Conservation (phyloP, 2,797 vertebrate species). For the Tragelaphus oryx region DNA sequence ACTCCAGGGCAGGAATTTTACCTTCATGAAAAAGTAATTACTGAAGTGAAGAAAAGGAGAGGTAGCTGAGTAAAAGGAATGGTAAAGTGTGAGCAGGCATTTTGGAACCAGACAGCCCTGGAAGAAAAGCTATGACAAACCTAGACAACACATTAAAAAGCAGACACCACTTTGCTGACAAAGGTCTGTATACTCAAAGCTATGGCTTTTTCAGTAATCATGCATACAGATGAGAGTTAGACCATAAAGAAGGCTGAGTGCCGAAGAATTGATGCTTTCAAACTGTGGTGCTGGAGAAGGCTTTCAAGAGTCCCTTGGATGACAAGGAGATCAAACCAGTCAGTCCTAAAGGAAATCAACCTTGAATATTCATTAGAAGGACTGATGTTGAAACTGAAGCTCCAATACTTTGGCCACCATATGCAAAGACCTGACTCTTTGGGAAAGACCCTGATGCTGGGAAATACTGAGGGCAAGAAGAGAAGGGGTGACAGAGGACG, state of each 20-base stretch:
- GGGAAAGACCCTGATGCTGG: not conserved
- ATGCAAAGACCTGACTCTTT: not conserved
- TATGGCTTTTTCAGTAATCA: not conserved
- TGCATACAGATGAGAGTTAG: not conserved
- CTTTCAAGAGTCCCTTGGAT: not conserved
- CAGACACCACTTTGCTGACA: not conserved
- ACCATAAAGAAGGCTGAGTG: not conserved
- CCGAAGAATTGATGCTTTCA: not conserved
- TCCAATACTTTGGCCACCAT: not conserved
- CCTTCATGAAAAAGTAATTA: not conserved
- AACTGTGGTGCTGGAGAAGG: not conserved
- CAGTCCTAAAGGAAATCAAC: not conserved
- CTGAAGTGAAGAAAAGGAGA: not conserved
- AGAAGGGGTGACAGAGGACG: not conserved
- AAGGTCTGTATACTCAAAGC: not conserved
- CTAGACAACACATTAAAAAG: not conserved
- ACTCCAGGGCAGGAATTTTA: not conserved
- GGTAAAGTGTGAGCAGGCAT: not conserved
- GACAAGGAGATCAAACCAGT: not conserved
- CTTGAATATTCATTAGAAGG: not conserved
- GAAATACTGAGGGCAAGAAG: not conserved
- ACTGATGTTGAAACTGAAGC: not conserved
- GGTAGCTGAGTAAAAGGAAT: not conserved
- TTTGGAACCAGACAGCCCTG: not conserved
- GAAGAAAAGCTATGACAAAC: not conserved